Evolutionary conservation across 2,797 vertebrate species (phyloP).

Genomic region (Periparus ater): DNA sequence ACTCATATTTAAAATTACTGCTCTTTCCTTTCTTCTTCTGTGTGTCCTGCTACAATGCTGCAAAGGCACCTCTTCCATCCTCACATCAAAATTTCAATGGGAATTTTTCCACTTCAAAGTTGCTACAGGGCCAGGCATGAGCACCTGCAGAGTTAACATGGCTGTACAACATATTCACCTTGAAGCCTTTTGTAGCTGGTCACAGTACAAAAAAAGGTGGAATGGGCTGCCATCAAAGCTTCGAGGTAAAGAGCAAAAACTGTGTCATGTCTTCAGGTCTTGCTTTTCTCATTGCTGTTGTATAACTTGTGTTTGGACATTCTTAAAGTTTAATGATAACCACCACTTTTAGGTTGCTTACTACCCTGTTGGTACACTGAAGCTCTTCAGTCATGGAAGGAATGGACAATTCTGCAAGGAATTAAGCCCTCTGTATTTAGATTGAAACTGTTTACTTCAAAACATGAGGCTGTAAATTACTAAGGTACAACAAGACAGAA

Average conservation of each 20-base stretch:
- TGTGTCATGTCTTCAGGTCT: not conserved
- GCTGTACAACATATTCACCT: accelerated
- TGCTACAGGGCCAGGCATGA: not conserved
- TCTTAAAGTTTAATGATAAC: not conserved
- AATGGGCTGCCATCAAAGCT: not conserved
- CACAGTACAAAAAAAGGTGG: not conserved
- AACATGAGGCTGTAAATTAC: not conserved
- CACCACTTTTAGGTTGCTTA: not conserved
- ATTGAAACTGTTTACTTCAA: not conserved
- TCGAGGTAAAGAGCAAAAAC: not conserved
- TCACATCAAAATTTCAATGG: not conserved
- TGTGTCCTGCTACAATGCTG: not conserved
- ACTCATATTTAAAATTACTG: not conserved
- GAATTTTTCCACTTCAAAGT: not conserved
- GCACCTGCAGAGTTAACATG: not conserved
- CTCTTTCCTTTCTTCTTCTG: accelerated
- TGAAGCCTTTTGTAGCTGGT: not conserved
- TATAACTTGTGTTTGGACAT: not conserved
- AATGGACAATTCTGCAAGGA: not conserved
- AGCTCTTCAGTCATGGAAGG: not conserved
- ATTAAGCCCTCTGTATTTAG: not conserved
- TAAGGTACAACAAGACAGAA: not conserved
- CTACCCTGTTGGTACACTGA: not conserved
- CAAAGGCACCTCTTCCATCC: not conserved
- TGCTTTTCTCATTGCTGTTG: not conserved